A percentile compares a stretch with the other conserved stretches of the same genome.
Conservation (phyloP, 2,113 vertebrate genomes). For the Tiliqua scincoides region DNA sequence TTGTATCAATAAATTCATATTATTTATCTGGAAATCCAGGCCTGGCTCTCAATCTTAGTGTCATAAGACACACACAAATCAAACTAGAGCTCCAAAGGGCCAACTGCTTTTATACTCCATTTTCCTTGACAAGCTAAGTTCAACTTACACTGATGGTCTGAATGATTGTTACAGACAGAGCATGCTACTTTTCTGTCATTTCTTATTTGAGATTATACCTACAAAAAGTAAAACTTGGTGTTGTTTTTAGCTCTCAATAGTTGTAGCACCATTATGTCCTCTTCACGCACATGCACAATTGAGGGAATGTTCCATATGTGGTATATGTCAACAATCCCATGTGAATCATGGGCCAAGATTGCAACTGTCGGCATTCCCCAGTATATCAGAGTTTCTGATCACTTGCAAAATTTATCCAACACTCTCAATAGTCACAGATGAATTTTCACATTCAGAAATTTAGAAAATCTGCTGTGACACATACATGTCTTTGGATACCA, state of each 20-base stretch:
- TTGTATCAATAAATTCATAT: neutral
- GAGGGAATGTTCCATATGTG: neutral
- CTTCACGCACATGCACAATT: neutral
- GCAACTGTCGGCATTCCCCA: neutral
- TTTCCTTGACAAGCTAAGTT: neutral
- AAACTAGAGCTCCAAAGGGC: no score
- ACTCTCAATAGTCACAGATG: neutral
- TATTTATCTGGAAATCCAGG: neutral
- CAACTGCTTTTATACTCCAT: neutral
- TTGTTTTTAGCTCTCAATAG: neutral
- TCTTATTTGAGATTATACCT: neutral
- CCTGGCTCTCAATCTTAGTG: neutral
- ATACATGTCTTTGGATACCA: neutral
- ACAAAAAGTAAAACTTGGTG: slow-evolving; percentile 39
- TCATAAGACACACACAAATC: neutral
- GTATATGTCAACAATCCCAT: no score
- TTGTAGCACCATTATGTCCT: slow-evolving; percentile 34
- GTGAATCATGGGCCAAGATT: neutral
- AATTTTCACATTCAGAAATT: neutral
- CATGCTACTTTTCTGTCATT: neutral
- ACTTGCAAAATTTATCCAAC: neutral
- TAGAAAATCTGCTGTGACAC: neutral
- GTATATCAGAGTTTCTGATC: neutral
- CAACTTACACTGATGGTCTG: neutral
- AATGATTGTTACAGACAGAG: neutral